Evolutionary conservation across 35 echinoderm and acorn worm genomes (phyloP).

Genomic region (Apostichopus parvimensis): DNA sequence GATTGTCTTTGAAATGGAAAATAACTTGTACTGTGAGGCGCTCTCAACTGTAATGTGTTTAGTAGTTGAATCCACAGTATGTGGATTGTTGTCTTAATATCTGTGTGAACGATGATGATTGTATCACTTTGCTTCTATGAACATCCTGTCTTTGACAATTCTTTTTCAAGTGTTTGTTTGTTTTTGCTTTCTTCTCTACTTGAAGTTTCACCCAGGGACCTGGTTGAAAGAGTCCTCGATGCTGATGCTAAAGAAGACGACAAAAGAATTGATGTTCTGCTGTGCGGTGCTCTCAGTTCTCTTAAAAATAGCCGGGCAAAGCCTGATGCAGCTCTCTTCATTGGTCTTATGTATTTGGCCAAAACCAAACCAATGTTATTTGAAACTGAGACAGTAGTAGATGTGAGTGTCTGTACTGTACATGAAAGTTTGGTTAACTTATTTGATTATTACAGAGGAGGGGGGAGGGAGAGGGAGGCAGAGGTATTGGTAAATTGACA

Average conservation of each 20-base stretch:
- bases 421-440: no score
- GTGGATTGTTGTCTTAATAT: no score
- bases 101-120: no score
- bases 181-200: neutral
- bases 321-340: constrained; percentile 67
- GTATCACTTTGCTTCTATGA: no score
- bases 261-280: constrained; percentile 81
- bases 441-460: no score
- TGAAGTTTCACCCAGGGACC: constrained; percentile 78
- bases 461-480: no score
- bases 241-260: constrained; percentile 93
- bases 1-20: no score
- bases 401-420: constrained; percentile 51
- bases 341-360: constrained; percentile 87
- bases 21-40: no score
- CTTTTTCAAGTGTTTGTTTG: neutral
- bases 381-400: constrained; percentile 80
- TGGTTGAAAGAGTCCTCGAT: constrained; percentile 82
- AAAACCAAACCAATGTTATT: constrained; percentile 93
- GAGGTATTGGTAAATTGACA: no score
- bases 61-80: no score
- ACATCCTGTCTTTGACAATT: neutral
- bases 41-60: no score
- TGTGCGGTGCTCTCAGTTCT: constrained; percentile 83
- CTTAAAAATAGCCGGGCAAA: constrained; percentile 87